Percentiles rank a stretch among this genome's conserved stretches.
Conservation (phyloP, 2,888 invertebrate species). For the Plebejus anna region DNA sequence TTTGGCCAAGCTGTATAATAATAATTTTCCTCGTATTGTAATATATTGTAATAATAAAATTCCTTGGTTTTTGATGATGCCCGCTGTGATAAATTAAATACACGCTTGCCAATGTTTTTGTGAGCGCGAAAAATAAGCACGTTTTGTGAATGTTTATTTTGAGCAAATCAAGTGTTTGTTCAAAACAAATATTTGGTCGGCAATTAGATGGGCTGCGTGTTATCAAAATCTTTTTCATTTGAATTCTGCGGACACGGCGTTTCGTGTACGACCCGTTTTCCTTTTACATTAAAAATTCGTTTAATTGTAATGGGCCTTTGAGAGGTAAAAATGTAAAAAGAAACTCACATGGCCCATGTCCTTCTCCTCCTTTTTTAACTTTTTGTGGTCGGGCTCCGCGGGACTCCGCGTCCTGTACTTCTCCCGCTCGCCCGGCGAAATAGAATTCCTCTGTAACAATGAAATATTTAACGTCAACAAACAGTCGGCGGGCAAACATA, state of each 20-base stretch:
- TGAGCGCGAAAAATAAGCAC: background rate
- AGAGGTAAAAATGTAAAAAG: background rate
- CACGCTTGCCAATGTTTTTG: background rate
- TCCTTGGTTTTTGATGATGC: background rate
- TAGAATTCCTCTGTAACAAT: constrained; percentile 87
- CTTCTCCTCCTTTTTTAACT: constrained; percentile 91
- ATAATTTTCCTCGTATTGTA: too few species aligned
- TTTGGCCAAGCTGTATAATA: background rate
- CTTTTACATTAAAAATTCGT: background rate
- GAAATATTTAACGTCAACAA: constrained; percentile 35
- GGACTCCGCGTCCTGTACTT: constrained; percentile 91
- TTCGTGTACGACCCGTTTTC: background rate
- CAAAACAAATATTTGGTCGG: constrained; percentile 11
- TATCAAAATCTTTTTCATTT: background rate
- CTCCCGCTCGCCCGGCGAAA: constrained; percentile 90
- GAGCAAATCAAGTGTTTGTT: constrained; percentile 18
- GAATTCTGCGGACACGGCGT: background rate
- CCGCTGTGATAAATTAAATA: background rate
- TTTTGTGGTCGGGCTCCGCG: constrained; percentile 84
- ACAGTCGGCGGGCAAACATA: constrained; percentile 59
- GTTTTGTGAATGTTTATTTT: constrained; percentile 8
- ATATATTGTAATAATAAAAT: too few species aligned
- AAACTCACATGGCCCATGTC: constrained; percentile 89
- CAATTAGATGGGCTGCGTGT: constrained; percentile 5
- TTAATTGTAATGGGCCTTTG: background rate